Percentiles rank a stretch among this genome's conserved stretches.
phyloP scores from a whole-genome alignment of 23 tunicate species.

The Diplosoma virens region DNA sequence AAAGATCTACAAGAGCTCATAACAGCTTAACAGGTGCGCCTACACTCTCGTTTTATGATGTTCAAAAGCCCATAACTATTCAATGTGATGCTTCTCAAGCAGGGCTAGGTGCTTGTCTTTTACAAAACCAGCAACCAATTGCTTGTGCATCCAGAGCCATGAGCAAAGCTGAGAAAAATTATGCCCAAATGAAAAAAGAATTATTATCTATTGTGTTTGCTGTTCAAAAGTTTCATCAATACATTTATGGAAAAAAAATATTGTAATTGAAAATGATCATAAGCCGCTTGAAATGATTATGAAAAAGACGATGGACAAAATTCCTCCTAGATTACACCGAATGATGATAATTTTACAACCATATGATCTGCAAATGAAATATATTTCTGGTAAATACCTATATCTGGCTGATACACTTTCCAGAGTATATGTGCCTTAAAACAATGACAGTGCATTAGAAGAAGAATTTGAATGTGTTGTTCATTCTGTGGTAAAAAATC shows the following conservation, averaged over 20 bases:
- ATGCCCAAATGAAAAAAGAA: slow-evolving; percentile 39
- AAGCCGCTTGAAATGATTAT: slow-evolving; percentile 40
- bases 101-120: slow-evolving; percentile 22
- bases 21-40: no score
- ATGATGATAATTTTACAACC: slow-evolving; percentile 45
- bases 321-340: slow-evolving; percentile 38
- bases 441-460: not conserved
- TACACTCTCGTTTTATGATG: not conserved
- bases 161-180: slow-evolving; percentile 28
- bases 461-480: slow-evolving; percentile 26
- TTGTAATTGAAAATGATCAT: slow-evolving; percentile 33
- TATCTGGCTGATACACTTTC: slow-evolving; percentile 51
- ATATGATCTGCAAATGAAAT: slow-evolving; percentile 23
- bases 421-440: slow-evolving; percentile 13
- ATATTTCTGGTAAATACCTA: slow-evolving; percentile 29
- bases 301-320: slow-evolving; percentile 26
- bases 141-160: slow-evolving; percentile 29
- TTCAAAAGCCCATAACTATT: slow-evolving; percentile 15
- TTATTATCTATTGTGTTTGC: slow-evolving; percentile 35
- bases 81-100: slow-evolving; percentile 28
- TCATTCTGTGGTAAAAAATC: slow-evolving; percentile 10
- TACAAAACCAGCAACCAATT: slow-evolving; percentile 19
- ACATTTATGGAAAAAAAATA: not conserved
- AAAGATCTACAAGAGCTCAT: no score
- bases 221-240: slow-evolving; percentile 24